Conservation (phyloP, 2,888 invertebrate species). For the Trichogramma dendrolimi region DNA sequence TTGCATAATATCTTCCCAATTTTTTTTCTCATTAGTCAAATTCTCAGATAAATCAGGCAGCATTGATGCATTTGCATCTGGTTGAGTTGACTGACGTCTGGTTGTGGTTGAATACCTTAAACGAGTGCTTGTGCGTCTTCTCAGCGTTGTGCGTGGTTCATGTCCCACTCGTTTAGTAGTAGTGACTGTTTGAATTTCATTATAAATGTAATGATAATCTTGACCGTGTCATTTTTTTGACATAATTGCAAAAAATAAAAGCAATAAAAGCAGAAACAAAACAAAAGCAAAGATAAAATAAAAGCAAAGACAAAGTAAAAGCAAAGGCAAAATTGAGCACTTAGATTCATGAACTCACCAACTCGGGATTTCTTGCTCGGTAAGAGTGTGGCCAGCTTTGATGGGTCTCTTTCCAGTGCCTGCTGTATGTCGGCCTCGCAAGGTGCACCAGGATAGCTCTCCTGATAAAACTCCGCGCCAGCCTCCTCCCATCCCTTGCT, state of each 20-base stretch:
- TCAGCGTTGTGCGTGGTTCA: conserved; percentile 61
- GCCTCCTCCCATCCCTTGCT: conserved; percentile 79
- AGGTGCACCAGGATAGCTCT: conserved; percentile 68
- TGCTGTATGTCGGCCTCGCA: conserved; percentile 61
- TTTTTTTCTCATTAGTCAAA: conserved; percentile 74
- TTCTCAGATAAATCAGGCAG: conserved; percentile 80
- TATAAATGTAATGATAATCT: neutral
- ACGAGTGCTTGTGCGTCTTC: conserved; percentile 58
- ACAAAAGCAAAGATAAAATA: conserved; percentile 6
- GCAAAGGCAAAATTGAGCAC: neutral
- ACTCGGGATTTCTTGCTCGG: conserved; percentile 77
- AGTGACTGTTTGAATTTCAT: conserved; percentile 46
- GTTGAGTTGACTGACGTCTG: conserved; percentile 55
- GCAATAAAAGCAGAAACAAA: conserved; percentile 5
- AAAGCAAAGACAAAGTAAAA: conserved; percentile 10
- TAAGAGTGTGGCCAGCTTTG: conserved; percentile 70
- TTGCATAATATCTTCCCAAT: conserved; percentile 82
- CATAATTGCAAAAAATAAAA: conserved; percentile 7
- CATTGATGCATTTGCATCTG: conserved; percentile 73
- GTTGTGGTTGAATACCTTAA: conserved; percentile 55
- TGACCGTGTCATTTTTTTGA: no score
- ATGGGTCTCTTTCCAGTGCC: conserved; percentile 67
- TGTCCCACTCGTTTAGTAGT: conserved; percentile 66
- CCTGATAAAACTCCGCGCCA: conserved; percentile 80
- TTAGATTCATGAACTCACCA: conserved; percentile 53